Percentiles rank a stretch among this genome's conserved stretches.
Conservation (phyloP, 2,888 invertebrate species). For the Oxystoma pomonae region DNA sequence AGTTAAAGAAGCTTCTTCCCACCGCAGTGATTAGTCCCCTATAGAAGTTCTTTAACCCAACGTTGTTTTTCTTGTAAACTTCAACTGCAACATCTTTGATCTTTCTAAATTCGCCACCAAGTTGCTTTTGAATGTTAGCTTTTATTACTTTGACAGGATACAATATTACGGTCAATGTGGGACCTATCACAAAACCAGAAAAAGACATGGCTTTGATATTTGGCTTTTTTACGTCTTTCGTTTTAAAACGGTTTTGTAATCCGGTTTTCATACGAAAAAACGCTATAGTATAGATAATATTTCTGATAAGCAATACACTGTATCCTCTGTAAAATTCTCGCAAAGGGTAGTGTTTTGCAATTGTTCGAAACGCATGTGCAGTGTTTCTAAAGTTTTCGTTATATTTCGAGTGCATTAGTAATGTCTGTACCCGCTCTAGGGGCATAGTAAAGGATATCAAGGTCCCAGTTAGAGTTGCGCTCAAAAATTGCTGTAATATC, state of each 20-base stretch:
- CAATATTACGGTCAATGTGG: slow-evolving; percentile 22
- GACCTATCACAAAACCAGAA: slow-evolving; percentile 24
- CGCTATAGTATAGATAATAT: slow-evolving; percentile 19
- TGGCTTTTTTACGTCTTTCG: slow-evolving; percentile 12
- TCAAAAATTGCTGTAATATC: slow-evolving; percentile 19
- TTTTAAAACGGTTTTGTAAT: slow-evolving; percentile 15
- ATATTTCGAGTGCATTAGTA: slow-evolving; percentile 23
- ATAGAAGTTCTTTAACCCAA: slow-evolving; percentile 26
- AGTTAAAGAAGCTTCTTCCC: slow-evolving; percentile 21
- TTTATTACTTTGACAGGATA: slow-evolving; percentile 29
- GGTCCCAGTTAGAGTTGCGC: slow-evolving; percentile 21
- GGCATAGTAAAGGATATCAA: slow-evolving; percentile 26
- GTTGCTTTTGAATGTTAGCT: slow-evolving; percentile 21
- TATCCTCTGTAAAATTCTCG: slow-evolving; percentile 28
- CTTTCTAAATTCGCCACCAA: slow-evolving; percentile 23
- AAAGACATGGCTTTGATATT: slow-evolving; percentile 23
- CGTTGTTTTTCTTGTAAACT: slow-evolving; percentile 20
- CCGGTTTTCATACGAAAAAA: slow-evolving; percentile 25
- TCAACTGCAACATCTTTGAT: slow-evolving; percentile 13
- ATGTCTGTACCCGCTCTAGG: slow-evolving; percentile 27
- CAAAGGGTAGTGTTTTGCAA: slow-evolving; percentile 21
- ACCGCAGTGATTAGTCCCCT: slow-evolving; percentile 21
- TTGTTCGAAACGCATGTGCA: slow-evolving; percentile 18
- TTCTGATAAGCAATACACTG: slow-evolving; percentile 20
- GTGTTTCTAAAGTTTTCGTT: slow-evolving; percentile 26